Base-by-base conservation (phyloP, 2,888 invertebrate genomes). In the Agonopterix arenella region DNA sequence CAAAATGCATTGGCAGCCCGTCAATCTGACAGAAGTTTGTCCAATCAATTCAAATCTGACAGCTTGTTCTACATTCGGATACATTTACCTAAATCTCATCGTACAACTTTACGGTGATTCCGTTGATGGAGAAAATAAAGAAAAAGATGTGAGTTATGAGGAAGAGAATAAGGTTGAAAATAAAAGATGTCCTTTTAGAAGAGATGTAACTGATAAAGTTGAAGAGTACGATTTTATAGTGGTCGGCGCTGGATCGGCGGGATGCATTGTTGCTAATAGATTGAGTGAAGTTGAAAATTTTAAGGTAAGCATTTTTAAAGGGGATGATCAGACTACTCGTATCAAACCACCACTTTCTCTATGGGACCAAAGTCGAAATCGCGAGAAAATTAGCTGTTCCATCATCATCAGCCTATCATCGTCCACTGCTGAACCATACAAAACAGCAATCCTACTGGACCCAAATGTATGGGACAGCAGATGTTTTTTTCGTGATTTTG, bases 11-110 rank as follows among this genome's bases (percentile, higher is more conserved):
- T 70, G 70, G 70, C 53, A 60, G 36, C 70, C 70, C 0, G 13
- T 62, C 8, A 56, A 70, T 47, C 47, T 70, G 7, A 48, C 62
- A 0, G 52, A 57, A 4, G 56, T 48, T n/a, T 70, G 70, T 52
- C 74, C 80, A 0, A 56, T 58, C 0, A 37, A 71, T 47, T 63
- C 71, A 0, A 59, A 74, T 0, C 49, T 81, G 7, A 52, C 73
- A 0, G 73, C 78, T 0, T 84, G 83, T 50, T 62, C 73, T 0
- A 50, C 59, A 7, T 75, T 80, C 43, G 83, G 73, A 0, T 70
- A 66, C 13, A 13, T 77, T 0, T 83, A 73, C 57, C 57, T 84
- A 4, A 68, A 69, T 47, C 56, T 82, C 0, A 49, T 84, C 2
- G 69, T 74, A 0, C 62, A 65, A 0, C 58, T 83, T 10, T 82